Evolutionary conservation across 2,888 invertebrate genomes (phyloP), one percentile per base, ranked within the genome.

Genomic region (Agrotis exclamationis): DNA sequence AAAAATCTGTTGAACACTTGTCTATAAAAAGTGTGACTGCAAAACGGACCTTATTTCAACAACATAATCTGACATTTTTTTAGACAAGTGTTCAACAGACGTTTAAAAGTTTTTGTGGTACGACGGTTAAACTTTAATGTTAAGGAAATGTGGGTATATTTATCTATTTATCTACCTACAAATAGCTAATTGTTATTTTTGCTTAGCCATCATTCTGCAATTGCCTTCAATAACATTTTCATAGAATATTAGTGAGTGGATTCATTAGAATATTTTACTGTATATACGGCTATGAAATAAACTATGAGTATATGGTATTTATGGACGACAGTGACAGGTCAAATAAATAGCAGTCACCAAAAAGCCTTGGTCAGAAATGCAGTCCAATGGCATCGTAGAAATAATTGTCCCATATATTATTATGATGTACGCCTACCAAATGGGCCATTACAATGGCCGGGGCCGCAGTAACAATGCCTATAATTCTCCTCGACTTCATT

Each of bases 401-500:
- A 92, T 94, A 94, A 94, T 94, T 91, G 93, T 91, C 85, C 91
- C 94, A 94, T 95, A 93, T 90, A 95, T 95, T 94, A 94, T 91
- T 90, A 94, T 95, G 95, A 95, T 95, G 90, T 93, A 95, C 91
- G 93, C 91, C 90, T 93, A 91, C 92, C 92, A 93, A 95, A 96
- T 93, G 93, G 95, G 90, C 95, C 92, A 95, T 96, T 95, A 93
- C 89, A 89, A 87, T 89, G 83, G 90, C 91, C 90, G 92, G 92
- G 89, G 91, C 91, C 92, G 95, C 95, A 93, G 91, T 95, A 94
- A 95, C 96, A 95, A 95, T 93, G 93, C 89, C 95, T 93, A 96
- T 96, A 96, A 95, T 95, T 96, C 96, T 95, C 93, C 90, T 93
- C 92, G 93, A 93, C 95, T 96, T 96, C 96, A 96, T 96, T 96